phyloP scores from a whole-genome alignment of 2,888 invertebrate genomes.

The Oligia latruncula region DNA sequence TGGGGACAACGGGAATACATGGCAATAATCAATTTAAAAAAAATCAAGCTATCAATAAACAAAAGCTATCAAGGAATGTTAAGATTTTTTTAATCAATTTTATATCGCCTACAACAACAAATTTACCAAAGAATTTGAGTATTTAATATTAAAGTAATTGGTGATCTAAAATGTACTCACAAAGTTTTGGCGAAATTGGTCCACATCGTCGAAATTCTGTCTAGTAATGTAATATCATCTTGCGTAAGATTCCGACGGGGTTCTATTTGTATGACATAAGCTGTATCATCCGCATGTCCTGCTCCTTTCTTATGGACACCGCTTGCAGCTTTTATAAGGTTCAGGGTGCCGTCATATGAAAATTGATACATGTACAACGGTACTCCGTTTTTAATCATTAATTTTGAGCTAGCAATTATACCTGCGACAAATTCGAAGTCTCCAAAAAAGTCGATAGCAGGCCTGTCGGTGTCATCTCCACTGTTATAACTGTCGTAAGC shows the following conservation, averaged over 20 bases:
- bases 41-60: neutral
- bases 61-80: too few relatives aligned
- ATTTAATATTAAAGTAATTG: neutral
- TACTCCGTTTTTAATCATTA: conserved; percentile 46
- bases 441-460: conserved; percentile 75
- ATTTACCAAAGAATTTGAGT: neutral
- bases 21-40: neutral
- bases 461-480: conserved; percentile 63
- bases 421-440: conserved; percentile 75
- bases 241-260: conserved; percentile 32
- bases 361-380: conserved; percentile 75
- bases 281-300: conserved; percentile 74
- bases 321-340: conserved; percentile 61
- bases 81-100: too few relatives aligned
- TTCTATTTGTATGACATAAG: conserved; percentile 55
- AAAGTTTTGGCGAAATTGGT: conserved; percentile 78
- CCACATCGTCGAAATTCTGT: conserved; percentile 75
- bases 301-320: conserved; percentile 65
- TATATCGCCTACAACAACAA: too few relatives aligned
- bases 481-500: conserved; percentile 29
- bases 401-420: conserved; percentile 62
- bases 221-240: conserved; percentile 63
- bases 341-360: conserved; percentile 74
- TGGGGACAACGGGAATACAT: too few relatives aligned
- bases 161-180: conserved; percentile 62